Percentiles rank a stretch among this genome's conserved stretches.
Evolutionary conservation across 2,888 invertebrate species (phyloP).

Genomic region (Eristalis pertinax): DNA sequence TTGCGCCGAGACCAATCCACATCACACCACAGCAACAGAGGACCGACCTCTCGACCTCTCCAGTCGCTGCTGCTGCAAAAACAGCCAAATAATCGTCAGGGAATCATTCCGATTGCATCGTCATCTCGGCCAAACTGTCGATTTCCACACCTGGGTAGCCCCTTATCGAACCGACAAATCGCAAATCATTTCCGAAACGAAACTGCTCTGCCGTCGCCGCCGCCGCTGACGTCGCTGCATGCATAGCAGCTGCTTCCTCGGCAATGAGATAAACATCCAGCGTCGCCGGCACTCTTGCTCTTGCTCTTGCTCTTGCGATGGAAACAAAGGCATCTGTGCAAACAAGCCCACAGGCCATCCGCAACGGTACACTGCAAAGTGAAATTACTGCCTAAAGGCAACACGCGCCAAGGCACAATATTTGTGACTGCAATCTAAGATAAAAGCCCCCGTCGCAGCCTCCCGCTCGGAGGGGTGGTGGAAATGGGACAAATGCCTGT

Average conservation of each 20-base stretch:
- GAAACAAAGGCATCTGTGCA: constrained; percentile 71
- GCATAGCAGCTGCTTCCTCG: constrained; percentile 50
- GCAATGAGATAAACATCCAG: constrained; percentile 62
- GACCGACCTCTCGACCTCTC: not conserved
- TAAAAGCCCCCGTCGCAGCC: constrained; percentile 50
- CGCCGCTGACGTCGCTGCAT: not conserved
- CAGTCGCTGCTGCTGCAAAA: not conserved
- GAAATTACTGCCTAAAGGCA: constrained; percentile 66
- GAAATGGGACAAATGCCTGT: constrained; percentile 55
- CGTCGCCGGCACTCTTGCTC: constrained; percentile 16
- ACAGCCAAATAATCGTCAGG: not conserved
- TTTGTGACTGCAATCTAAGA: constrained; percentile 65
- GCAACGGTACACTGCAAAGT: constrained; percentile 37
- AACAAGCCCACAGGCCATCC: constrained; percentile 69
- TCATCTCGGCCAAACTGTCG: constrained; percentile 58
- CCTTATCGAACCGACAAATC: constrained; percentile 55
- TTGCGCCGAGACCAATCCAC: not conserved
- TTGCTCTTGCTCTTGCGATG: constrained; percentile 45
- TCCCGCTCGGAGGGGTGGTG: constrained; percentile 20
- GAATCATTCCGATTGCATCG: constrained; percentile 60
- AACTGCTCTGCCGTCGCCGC: not conserved
- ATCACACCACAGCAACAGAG: not conserved
- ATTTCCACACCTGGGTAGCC: constrained; percentile 60
- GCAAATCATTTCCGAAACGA: constrained; percentile 5
- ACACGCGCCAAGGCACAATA: constrained; percentile 58